Conservation (phyloP, 2,113 vertebrate genomes). For the Nyctibius bracteatus region DNA sequence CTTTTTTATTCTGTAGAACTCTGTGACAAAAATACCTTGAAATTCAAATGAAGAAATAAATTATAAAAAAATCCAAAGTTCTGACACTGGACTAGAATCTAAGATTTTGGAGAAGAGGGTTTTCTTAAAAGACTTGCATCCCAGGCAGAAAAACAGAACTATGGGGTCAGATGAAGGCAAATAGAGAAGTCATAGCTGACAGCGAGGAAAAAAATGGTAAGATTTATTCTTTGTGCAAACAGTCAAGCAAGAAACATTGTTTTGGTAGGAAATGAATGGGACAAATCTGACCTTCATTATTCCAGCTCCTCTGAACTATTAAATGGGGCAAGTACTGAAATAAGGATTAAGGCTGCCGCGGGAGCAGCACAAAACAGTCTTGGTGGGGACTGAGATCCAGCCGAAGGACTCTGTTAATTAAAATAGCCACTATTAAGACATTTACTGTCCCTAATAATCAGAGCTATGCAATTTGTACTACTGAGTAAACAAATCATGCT, state of each 20-base stretch:
- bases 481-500: conserved; percentile 46
- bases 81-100: background rate
- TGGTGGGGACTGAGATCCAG: background rate
- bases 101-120: background rate
- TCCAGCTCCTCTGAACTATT: background rate
- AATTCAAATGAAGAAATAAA: background rate
- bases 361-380: conserved; percentile 9
- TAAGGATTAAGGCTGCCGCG: conserved; percentile 7
- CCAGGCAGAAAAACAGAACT: background rate
- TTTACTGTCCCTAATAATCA: conserved; percentile 44
- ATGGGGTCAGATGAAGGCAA: background rate
- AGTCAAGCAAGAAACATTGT: conserved; percentile 4
- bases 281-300: conserved; percentile 17
- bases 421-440: conserved; percentile 54
- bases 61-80: background rate
- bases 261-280: conserved; percentile 11
- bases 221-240: background rate
- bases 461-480: conserved; percentile 44
- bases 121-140: background rate
- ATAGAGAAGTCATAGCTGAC: background rate
- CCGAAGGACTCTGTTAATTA: conserved; percentile 9
- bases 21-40: background rate
- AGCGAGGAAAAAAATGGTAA: background rate
- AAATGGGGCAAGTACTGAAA: conserved; percentile 16
- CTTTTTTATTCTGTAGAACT: background rate